Evolutionary conservation across 1,140 invertebrate genomes (phyloP).

Genomic region (Drosophila nebulosa): DNA sequence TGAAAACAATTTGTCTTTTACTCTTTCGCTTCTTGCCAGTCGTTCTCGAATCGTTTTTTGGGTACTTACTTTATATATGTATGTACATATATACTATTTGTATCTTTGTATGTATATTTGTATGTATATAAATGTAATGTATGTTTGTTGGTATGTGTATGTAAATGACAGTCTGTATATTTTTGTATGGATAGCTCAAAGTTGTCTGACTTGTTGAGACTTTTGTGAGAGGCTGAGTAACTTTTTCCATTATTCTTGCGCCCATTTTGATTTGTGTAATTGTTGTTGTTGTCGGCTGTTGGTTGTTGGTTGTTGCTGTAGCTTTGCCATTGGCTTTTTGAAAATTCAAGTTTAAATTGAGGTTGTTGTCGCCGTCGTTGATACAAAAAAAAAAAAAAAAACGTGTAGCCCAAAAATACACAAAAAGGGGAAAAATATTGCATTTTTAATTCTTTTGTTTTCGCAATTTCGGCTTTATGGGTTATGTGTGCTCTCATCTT

Average conservation of each 20-base stretch:
- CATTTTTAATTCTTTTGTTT: slow-evolving; percentile 27
- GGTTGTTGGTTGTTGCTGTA: slow-evolving; percentile 32
- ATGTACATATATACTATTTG: slow-evolving; percentile 32
- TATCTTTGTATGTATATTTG: not conserved
- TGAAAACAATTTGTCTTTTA: slow-evolving; percentile 79
- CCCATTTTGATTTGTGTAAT: slow-evolving; percentile 71
- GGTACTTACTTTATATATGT: slow-evolving; percentile 53
- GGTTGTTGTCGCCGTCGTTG: slow-evolving; percentile 57
- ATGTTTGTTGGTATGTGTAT: slow-evolving; percentile 4
- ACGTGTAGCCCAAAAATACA: not conserved
- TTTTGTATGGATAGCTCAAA: slow-evolving; percentile 60
- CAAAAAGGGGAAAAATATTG: not conserved
- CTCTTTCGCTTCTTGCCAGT: slow-evolving; percentile 65
- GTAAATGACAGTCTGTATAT: slow-evolving; percentile 20
- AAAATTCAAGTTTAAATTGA: slow-evolving; percentile 55
- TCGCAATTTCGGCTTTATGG: not conserved
- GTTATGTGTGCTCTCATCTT: not conserved
- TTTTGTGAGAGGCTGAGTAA: slow-evolving; percentile 35
- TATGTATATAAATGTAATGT: slow-evolving; percentile 15
- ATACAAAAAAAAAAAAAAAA: no score
- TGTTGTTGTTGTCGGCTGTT: slow-evolving; percentile 33
- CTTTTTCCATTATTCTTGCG: slow-evolving; percentile 74
- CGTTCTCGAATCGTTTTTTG: slow-evolving; percentile 44
- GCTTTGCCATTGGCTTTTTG: slow-evolving; percentile 72
- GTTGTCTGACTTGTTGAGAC: slow-evolving; percentile 73